Percentiles rank a stretch among this genome's conserved stretches.
Evolutionary conservation across 2,797 vertebrate genomes (phyloP).

Genomic region (Microctenopoma stevenorrisi): DNA sequence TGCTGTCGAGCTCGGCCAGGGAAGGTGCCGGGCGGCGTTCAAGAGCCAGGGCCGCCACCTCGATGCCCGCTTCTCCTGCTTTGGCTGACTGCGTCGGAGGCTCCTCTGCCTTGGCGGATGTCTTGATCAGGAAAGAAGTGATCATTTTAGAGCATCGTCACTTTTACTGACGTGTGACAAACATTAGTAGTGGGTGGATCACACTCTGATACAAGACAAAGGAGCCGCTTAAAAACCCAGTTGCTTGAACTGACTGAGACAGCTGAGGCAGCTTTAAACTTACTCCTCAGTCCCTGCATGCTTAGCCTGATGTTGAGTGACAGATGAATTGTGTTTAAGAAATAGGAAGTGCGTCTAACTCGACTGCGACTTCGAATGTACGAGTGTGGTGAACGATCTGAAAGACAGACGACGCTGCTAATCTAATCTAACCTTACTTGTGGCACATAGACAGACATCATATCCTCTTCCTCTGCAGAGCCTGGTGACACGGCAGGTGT

Average conservation of each 20-base stretch:
- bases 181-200: not conserved
- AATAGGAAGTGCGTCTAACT: not conserved
- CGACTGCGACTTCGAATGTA: not conserved
- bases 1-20: constrained; percentile 88
- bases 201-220: not conserved
- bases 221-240: not conserved
- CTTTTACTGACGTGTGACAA: not conserved
- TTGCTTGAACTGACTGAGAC: too few relatives aligned
- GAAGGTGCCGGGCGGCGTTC: constrained; percentile 82
- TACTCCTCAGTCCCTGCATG: not conserved
- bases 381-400: not conserved
- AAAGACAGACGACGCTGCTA: constrained; percentile 1
- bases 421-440: constrained; percentile 55
- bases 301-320: not conserved
- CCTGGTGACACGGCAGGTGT: constrained; percentile 80
- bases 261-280: too few relatives aligned
- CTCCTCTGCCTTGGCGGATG: constrained; percentile 50
- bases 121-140: constrained; percentile 34
- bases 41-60: constrained; percentile 76
- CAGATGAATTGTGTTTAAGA: not conserved
- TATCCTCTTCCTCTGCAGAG: constrained; percentile 83
- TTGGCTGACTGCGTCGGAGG: not conserved
- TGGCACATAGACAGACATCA: constrained; percentile 67
- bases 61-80: constrained; percentile 55
- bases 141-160: not conserved